These are phyloP conservation scores for Melanogrammus aeglefinus DNA, from an alignment of 2,797 vertebrate species.

Conservation along the genomic window DNA sequence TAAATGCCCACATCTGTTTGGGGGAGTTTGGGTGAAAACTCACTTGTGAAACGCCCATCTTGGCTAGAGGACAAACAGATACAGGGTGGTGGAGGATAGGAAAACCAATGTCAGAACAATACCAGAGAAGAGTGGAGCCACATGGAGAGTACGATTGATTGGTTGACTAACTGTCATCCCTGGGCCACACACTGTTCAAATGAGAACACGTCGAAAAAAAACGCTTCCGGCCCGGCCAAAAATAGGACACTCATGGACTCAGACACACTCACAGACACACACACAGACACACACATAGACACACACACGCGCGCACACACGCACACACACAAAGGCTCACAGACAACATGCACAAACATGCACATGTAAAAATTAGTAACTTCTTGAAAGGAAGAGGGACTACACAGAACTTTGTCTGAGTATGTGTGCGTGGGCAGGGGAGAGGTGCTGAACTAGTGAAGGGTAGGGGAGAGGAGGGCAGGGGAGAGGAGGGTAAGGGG, in stretches of 20 bases:
- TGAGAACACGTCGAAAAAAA: not conserved
- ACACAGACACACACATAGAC: constrained; percentile 6
- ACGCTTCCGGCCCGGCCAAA: constrained; percentile 7
- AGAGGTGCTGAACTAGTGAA: constrained; percentile 13
- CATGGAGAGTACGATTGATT: constrained; percentile 14
- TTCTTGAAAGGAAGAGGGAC: not conserved
- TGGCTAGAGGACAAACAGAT: constrained; percentile 22
- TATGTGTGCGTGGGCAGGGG: constrained; percentile 9
- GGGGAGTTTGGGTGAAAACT: constrained; percentile 25
- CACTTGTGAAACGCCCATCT: not conserved
- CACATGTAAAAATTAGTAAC: constrained; percentile 11
- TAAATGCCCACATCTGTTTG: constrained; percentile 17
- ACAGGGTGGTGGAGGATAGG: not conserved
- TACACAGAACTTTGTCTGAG: no score
- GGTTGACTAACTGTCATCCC: constrained; percentile 14
- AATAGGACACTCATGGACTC: constrained; percentile 24
- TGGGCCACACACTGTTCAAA: constrained; percentile 1
- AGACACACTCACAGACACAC: not conserved
- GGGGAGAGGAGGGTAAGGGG: constrained; percentile 2
- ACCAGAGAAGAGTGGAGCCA: not conserved
- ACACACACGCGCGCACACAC: constrained; percentile 15
- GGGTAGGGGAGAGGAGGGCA: constrained; percentile 2
- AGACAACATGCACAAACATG: constrained; percentile 11
- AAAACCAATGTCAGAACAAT: not conserved
- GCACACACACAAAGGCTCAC: constrained; percentile 8